Evolutionary conservation across 37 sponge, comb jelly and placozoan genomes (phyloP).

Genomic region (Aplysina aerophoba): DNA sequence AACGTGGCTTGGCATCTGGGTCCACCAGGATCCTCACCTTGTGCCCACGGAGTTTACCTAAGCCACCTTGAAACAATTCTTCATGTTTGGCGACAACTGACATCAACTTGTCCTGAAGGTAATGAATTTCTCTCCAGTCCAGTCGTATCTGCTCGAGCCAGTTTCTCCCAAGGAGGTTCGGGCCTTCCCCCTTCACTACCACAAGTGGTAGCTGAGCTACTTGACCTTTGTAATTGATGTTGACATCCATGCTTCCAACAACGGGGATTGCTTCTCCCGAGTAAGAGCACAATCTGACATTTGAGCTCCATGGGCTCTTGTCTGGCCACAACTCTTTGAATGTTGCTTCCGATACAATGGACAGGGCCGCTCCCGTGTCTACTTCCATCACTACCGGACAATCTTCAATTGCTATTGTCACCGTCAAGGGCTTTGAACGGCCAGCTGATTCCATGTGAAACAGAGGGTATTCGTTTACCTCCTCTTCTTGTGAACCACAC

Average conservation of each 20-base stretch:
- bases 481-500: too few relatives aligned
- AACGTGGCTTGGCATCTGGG: conserved; percentile 16
- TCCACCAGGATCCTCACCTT: conserved; percentile 3
- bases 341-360: not conserved
- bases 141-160: conserved; percentile 1
- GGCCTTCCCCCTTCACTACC: conserved; percentile 25
- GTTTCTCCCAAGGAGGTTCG: conserved; percentile 12
- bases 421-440: too few relatives aligned
- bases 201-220: not conserved
- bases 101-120: not conserved
- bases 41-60: not conserved
- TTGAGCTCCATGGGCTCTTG: not conserved
- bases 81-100: not conserved
- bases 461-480: too few relatives aligned
- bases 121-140: conserved; percentile 19
- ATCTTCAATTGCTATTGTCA: too few relatives aligned
- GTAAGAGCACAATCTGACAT: not conserved
- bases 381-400: too few relatives aligned
- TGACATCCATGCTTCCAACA: not conserved
- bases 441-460: too few relatives aligned
- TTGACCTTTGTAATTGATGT: not conserved
- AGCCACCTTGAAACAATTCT: conserved; percentile 31
- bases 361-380: not conserved
- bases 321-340: not conserved
- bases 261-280: not conserved